phyloP scores from a whole-genome alignment of 1,140 invertebrate species.

The Danaus melanippus region DNA sequence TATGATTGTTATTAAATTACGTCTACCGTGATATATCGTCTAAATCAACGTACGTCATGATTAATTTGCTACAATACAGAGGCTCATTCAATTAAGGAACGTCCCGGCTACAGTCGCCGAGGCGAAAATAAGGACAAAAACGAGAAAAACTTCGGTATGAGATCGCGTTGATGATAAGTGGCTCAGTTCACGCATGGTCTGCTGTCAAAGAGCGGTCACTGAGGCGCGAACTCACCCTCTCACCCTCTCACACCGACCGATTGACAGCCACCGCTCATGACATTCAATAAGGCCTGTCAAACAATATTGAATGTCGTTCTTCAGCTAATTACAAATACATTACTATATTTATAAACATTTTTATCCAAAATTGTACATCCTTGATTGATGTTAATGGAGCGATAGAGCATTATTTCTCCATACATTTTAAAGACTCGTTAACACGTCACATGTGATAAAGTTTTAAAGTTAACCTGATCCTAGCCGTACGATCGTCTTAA shows the following conservation, averaged over 20 bases:
- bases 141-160: conserved; percentile 61
- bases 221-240: conserved; percentile 38
- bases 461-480: conserved; percentile 34
- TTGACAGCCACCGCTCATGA: conserved; percentile 31
- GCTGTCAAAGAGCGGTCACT: conserved; percentile 57
- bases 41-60: conserved; percentile 32
- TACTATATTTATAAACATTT: too few relatives aligned
- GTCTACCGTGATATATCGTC: too few relatives aligned
- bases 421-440: too few relatives aligned
- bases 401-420: too few relatives aligned
- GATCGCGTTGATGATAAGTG: conserved; percentile 65
- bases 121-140: conserved; percentile 64
- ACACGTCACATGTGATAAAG: conserved; percentile 23
- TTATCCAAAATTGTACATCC: too few relatives aligned
- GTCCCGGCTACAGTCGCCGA: conserved; percentile 47
- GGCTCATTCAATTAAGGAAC: conserved; percentile 65
- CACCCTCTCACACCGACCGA: conserved; percentile 24
- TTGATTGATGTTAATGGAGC: too few relatives aligned
- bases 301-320: conserved; percentile 21
- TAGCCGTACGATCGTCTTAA: conserved; percentile 29
- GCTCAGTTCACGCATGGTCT: conserved; percentile 68
- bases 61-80: conserved; percentile 52
- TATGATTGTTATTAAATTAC: too few relatives aligned
- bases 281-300: conserved; percentile 34
- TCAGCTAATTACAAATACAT: conserved; percentile 13